These are phyloP conservation scores for Melanostoma mellinum DNA, from an alignment of 2,888 invertebrate genomes.

Conservation along the genomic window DNA sequence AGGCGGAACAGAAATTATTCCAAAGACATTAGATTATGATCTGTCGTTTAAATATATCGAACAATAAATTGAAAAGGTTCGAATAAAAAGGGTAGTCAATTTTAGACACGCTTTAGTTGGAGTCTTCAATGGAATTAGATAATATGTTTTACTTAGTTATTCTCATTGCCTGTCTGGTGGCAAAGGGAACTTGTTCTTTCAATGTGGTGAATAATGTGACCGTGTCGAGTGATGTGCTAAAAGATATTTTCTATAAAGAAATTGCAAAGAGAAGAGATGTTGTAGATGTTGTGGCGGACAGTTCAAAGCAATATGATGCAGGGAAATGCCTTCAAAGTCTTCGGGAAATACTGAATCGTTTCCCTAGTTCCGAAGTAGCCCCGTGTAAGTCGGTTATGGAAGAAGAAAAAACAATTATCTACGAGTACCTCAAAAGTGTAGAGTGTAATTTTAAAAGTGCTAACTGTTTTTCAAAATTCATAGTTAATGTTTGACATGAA, in stretches of 20 bases:
- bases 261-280: constrained; percentile 10
- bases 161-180: neutral
- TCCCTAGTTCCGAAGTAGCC: constrained; percentile 8
- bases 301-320: constrained; percentile 4
- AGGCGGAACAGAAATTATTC: no score
- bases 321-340: constrained; percentile 23
- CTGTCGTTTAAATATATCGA: no score
- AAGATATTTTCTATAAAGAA: constrained; percentile 27
- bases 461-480: neutral
- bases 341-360: constrained; percentile 5
- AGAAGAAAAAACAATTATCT: neutral
- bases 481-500: no score
- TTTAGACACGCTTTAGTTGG: no score
- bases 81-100: no score
- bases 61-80: no score
- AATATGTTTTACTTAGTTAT: constrained; percentile 23
- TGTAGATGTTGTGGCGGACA: neutral
- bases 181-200: constrained; percentile 13
- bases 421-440: no score
- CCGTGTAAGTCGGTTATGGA: constrained; percentile 29
- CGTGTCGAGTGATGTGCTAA: constrained; percentile 29
- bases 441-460: no score
- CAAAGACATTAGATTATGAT: no score
- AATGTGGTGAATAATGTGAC: constrained; percentile 45
- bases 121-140: neutral